These are phyloP conservation scores for Oxycera nigricornis DNA, from an alignment of 2,888 invertebrate species.

Conservation along the genomic window DNA sequence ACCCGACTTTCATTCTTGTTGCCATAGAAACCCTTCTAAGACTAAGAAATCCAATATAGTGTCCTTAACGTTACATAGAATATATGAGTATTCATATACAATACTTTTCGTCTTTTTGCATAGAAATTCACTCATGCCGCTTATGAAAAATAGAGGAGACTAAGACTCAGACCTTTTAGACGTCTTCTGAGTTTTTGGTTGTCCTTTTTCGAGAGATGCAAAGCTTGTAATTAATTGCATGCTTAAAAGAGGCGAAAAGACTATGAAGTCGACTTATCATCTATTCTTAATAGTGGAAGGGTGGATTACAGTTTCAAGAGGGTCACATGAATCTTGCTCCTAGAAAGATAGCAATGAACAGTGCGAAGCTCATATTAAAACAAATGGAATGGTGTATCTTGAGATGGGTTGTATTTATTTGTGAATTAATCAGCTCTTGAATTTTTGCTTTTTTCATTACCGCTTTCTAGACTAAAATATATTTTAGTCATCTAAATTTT, in stretches of 20 bases:
- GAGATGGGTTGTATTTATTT: too few species aligned
- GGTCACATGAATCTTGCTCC: background rate
- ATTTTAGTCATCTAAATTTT: too few species aligned
- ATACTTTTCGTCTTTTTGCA: background rate
- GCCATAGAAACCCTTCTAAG: constrained; percentile 46
- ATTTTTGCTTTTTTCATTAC: too few species aligned
- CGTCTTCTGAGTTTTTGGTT: constrained; percentile 45
- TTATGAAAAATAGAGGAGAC: constrained; percentile 13
- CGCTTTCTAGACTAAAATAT: too few species aligned
- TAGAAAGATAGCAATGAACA: background rate
- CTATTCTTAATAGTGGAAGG: constrained; percentile 23
- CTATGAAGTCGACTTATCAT: constrained; percentile 52
- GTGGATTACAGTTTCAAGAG: background rate
- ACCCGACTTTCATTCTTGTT: constrained; percentile 42
- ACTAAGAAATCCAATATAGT: constrained; percentile 37
- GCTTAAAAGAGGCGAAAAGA: constrained; percentile 60
- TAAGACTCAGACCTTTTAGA: constrained; percentile 3
- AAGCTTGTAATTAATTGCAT: constrained; percentile 62
- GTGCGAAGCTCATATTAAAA: too few species aligned
- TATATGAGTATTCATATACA: background rate
- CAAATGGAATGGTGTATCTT: too few species aligned
- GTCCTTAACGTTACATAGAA: constrained; percentile 19
- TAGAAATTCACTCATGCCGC: constrained; percentile 2
- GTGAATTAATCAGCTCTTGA: too few species aligned
- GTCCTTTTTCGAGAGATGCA: constrained; percentile 35